These are phyloP conservation scores for Anoplopoma fimbria DNA, from an alignment of 2,113 vertebrate genomes.

Conservation along the genomic window DNA sequence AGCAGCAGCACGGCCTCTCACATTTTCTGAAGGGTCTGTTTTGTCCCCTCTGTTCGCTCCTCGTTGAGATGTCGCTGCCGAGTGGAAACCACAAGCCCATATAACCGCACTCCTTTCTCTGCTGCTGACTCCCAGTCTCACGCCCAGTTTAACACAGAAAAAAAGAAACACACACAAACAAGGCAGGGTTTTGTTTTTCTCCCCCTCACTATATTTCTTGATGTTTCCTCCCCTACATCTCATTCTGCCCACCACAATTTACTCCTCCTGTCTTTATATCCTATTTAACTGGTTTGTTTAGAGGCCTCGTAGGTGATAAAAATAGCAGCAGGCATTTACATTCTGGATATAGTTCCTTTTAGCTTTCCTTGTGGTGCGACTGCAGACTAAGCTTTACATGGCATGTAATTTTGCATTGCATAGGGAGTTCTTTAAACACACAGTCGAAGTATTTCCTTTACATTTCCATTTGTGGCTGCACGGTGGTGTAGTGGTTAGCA, in stretches of 20 bases:
- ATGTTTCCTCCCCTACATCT: slow-evolving; percentile 41
- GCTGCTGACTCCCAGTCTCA: slow-evolving; percentile 67
- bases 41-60: slow-evolving; percentile 36
- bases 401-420: slow-evolving; percentile 52
- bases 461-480: background rate
- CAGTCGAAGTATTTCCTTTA: slow-evolving; percentile 15
- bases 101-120: slow-evolving; percentile 64
- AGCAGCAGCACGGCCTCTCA: slow-evolving; percentile 30
- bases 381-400: slow-evolving; percentile 51
- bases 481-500: too few species aligned
- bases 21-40: slow-evolving; percentile 53
- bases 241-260: slow-evolving; percentile 38
- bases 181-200: background rate
- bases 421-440: slow-evolving; percentile 26
- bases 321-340: slow-evolving; percentile 49
- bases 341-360: slow-evolving; percentile 37
- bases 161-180: slow-evolving; percentile 34
- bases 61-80: slow-evolving; percentile 41
- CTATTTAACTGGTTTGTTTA: slow-evolving; percentile 34
- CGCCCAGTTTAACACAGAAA: slow-evolving; percentile 72
- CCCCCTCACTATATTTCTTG: slow-evolving; percentile 8
- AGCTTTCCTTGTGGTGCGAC: slow-evolving; percentile 26
- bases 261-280: slow-evolving; percentile 14
- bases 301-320: slow-evolving; percentile 12
- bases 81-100: slow-evolving; percentile 68